Evolutionary conservation across 2,888 invertebrate genomes (phyloP).

Genomic region (Drosophila antonietae): DNA sequence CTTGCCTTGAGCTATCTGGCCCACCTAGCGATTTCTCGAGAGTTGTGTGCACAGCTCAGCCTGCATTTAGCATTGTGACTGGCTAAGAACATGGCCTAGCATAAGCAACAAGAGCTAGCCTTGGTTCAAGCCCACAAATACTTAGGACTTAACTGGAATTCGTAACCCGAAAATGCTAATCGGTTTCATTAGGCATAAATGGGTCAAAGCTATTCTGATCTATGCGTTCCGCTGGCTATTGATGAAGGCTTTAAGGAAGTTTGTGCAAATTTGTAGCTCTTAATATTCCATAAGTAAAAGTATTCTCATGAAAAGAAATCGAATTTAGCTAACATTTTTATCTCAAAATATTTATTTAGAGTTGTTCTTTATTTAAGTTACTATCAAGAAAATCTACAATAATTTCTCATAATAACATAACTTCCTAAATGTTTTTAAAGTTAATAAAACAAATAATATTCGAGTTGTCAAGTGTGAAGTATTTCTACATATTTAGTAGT

Average conservation of each 20-base stretch:
- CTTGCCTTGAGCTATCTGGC: not conserved
- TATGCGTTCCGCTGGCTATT: not conserved
- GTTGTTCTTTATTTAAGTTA: no score
- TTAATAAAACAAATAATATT: no score
- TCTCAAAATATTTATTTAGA: no score
- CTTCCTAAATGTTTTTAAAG: no score
- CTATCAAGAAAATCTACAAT: no score
- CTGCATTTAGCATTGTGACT: slow-evolving; percentile 21
- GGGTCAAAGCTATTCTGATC: slow-evolving; percentile 3
- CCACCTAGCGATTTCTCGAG: slow-evolving; percentile 10
- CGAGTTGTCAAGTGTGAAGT: no score
- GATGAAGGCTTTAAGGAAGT: not conserved
- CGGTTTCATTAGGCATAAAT: slow-evolving; percentile 6
- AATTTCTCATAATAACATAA: no score
- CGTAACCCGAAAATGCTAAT: slow-evolving; percentile 2
- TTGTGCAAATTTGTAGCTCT: not conserved
- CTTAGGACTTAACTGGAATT: slow-evolving; percentile 20
- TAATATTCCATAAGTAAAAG: not conserved
- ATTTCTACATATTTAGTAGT: no score
- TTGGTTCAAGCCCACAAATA: slow-evolving; percentile 7
- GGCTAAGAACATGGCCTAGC: not conserved
- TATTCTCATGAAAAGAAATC: not conserved
- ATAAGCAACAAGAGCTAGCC: not conserved
- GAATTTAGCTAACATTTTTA: no score
- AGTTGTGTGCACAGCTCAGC: slow-evolving; percentile 14